phyloP scores from a whole-genome alignment of 1,140 invertebrate species.

The Augochlora pura region DNA sequence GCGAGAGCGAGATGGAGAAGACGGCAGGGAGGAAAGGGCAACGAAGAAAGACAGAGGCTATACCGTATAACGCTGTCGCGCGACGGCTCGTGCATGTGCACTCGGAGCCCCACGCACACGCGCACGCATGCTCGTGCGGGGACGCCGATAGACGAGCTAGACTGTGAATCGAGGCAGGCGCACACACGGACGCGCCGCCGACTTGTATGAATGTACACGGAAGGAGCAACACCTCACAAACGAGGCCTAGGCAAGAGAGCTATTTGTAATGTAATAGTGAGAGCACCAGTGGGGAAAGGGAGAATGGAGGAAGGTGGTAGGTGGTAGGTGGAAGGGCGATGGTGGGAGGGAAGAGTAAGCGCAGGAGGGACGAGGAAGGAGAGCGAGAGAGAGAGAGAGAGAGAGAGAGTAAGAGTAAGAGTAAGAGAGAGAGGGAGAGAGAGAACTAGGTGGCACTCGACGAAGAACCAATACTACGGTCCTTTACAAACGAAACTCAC shows the following conservation, averaged over 20 bases:
- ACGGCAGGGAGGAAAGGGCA: no score
- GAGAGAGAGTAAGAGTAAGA: conserved; percentile 34
- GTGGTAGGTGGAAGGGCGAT: conserved; percentile 30
- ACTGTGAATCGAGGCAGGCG: conserved; percentile 15
- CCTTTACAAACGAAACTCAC: conserved; percentile 61
- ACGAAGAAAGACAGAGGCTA: conserved; percentile 20
- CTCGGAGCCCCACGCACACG: conserved; percentile 6
- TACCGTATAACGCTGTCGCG: conserved; percentile 44
- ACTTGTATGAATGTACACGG: conserved; percentile 35
- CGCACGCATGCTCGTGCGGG: conserved; percentile 19
- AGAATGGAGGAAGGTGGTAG: conserved; percentile 45
- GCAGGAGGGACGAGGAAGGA: conserved; percentile 42
- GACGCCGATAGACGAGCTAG: no score
- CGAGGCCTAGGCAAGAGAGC: conserved; percentile 73
- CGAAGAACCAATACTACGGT: conserved; percentile 58
- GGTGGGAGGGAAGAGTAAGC: conserved; percentile 58
- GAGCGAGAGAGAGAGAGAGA: conserved; percentile 32
- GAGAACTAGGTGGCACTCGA: conserved; percentile 57
- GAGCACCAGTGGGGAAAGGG: conserved; percentile 56
- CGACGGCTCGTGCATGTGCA: conserved; percentile 57
- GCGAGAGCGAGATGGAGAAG: neutral
- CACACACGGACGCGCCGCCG: conserved; percentile 5
- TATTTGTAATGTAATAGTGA: conserved; percentile 76
- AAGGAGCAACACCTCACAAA: conserved; percentile 62
- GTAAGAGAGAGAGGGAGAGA: conserved; percentile 29